A percentile compares a stretch with the other conserved stretches of the same genome.
Conservation (phyloP, 2,888 invertebrate genomes). For the Zaprionus obscuricornis region DNA sequence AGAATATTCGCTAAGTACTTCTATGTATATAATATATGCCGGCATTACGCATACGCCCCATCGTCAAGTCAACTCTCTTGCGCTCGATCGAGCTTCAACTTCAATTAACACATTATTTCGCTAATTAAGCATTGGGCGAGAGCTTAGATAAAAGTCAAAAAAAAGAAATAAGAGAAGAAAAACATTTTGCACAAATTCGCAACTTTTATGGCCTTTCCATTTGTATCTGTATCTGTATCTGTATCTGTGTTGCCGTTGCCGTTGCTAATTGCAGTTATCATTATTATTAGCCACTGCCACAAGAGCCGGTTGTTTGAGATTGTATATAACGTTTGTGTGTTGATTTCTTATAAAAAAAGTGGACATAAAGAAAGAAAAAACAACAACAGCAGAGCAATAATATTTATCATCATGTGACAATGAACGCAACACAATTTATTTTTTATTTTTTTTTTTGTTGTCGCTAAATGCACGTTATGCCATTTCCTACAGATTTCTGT, state of each 20-base stretch:
- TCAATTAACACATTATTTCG: conserved; percentile 72
- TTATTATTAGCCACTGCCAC: conserved; percentile 19
- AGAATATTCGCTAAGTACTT: conserved; percentile 40
- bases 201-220: conserved; percentile 10
- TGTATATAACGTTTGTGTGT: no score
- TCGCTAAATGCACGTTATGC: conserved; percentile 21
- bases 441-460: no score
- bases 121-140: conserved; percentile 53
- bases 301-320: conserved; percentile 26
- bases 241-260: conserved; percentile 21
- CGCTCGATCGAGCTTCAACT: conserved; percentile 50
- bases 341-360: no score
- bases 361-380: no score
- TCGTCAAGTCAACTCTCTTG: conserved; percentile 5
- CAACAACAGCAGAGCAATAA: no score
- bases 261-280: conserved; percentile 58
- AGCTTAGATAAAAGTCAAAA: conserved; percentile 36
- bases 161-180: conserved; percentile 5
- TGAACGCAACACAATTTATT: no score
- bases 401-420: conserved; percentile 50
- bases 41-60: conserved; percentile 53
- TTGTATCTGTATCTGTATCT: neutral
- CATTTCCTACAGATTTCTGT: neutral
- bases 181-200: conserved; percentile 30
- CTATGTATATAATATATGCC: neutral